phyloP scores from a whole-genome alignment of 2,113 vertebrate genomes.

The Argyrosomus japonicus region DNA sequence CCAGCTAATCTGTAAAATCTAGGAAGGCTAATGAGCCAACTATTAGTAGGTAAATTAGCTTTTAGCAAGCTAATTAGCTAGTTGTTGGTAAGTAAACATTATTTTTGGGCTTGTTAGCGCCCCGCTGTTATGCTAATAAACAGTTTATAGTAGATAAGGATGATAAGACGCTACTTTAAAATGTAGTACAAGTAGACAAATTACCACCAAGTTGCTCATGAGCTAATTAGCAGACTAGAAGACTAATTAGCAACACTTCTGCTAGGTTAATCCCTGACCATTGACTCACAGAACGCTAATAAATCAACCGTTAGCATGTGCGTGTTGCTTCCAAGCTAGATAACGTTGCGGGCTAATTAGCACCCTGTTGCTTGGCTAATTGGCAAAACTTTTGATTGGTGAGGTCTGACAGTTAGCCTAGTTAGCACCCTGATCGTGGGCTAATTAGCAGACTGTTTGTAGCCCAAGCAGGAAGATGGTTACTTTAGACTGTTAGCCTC shows the following conservation, averaged over 20 bases:
- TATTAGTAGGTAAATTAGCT: constrained; percentile 17
- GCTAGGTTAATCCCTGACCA: background rate
- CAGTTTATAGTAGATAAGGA: background rate
- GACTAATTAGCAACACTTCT: background rate
- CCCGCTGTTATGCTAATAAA: background rate
- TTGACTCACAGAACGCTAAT: background rate
- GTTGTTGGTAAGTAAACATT: background rate
- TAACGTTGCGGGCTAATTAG: background rate
- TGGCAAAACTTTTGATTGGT: background rate
- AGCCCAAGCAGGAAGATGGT: background rate
- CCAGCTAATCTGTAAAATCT: background rate
- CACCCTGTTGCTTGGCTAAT: background rate
- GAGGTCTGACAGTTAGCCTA: background rate
- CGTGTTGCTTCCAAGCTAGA: background rate
- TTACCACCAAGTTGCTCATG: background rate
- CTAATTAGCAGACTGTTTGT: background rate
- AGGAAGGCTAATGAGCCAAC: background rate
- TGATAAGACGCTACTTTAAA: background rate
- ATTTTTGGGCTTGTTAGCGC: background rate
- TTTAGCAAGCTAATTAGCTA: constrained; percentile 18
- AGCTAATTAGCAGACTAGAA: constrained; percentile 9
- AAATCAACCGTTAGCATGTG: background rate
- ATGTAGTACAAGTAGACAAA: background rate
- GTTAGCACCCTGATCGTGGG: background rate
- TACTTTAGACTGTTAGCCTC: background rate